These are phyloP conservation scores for Scaptomyza tumidula DNA, from an alignment of 2,888 invertebrate genomes.

Conservation along the genomic window DNA sequence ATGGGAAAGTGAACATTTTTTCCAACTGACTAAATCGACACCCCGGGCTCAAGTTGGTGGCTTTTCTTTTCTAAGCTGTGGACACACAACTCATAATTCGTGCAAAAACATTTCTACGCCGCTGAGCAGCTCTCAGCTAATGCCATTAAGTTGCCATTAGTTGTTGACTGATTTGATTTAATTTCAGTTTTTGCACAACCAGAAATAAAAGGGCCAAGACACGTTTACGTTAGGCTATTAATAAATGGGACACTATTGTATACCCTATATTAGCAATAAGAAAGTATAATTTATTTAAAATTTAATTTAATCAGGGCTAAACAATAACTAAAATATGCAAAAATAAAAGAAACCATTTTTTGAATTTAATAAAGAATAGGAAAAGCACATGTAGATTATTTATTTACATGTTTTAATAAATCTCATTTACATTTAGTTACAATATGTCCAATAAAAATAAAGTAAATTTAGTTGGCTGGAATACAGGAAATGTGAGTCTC, in stretches of 20 bases:
- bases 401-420: too few relatives aligned
- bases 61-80: slow-evolving; percentile 27
- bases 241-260: not conserved
- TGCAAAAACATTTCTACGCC: slow-evolving; percentile 63
- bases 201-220: slow-evolving; percentile 17
- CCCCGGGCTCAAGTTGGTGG: slow-evolving; percentile 21
- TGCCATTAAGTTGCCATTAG: slow-evolving; percentile 79
- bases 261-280: slow-evolving; percentile 3
- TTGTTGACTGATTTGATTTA: slow-evolving; percentile 80
- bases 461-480: too few relatives aligned
- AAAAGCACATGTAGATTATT: too few relatives aligned
- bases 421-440: too few relatives aligned
- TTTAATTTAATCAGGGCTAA: too few relatives aligned
- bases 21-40: slow-evolving; percentile 63
- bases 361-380: too few relatives aligned
- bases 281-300: not conserved
- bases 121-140: slow-evolving; percentile 59
- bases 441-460: too few relatives aligned
- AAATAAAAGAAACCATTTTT: too few relatives aligned
- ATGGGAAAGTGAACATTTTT: slow-evolving; percentile 35
- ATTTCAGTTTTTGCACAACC: slow-evolving; percentile 45
- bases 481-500: too few relatives aligned
- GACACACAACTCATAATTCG: slow-evolving; percentile 57
- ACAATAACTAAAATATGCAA: too few relatives aligned
- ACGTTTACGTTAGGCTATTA: not conserved